Evolutionary conservation across 2,797 vertebrate species (phyloP).

Genomic region (Perodicticus potto): DNA sequence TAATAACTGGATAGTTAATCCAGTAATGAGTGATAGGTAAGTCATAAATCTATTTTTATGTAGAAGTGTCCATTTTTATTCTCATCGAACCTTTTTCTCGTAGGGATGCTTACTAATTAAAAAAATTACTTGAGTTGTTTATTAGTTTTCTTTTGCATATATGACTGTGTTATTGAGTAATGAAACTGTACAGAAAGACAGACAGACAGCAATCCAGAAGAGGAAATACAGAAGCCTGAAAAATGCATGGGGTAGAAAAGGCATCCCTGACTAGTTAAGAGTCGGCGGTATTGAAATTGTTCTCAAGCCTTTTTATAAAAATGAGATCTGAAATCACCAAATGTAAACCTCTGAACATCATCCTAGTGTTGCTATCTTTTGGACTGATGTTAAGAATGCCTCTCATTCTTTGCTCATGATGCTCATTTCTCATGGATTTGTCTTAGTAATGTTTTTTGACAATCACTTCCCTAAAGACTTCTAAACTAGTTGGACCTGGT

Average conservation of each 20-base stretch:
- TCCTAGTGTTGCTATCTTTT: neutral
- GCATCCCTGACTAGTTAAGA: neutral
- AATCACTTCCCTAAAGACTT: slow-evolving; percentile 19
- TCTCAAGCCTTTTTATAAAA: slow-evolving; percentile 12
- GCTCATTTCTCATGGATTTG: neutral
- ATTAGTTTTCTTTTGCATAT: neutral
- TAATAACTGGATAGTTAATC: slow-evolving; percentile 32
- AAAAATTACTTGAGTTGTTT: slow-evolving; percentile 15
- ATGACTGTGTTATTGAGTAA: neutral
- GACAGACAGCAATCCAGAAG: neutral
- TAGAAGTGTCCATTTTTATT: slow-evolving; percentile 53
- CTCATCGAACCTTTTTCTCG: slow-evolving; percentile 13
- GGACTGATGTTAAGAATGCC: neutral
- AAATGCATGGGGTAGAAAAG: neutral
- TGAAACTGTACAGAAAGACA: slow-evolving; percentile 25
- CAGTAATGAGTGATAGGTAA: slow-evolving; percentile 57
- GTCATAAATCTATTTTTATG: slow-evolving; percentile 53
- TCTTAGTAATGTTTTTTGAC: slow-evolving; percentile 55
- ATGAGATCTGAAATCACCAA: neutral
- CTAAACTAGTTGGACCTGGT: neutral
- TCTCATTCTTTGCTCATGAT: neutral
- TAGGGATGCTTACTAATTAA: slow-evolving; percentile 10
- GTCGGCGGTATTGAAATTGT: neutral
- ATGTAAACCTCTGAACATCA: slow-evolving; percentile 12
- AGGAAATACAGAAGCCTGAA: slow-evolving; percentile 5